Conservation (phyloP, 1,140 invertebrate species). For the Dendrolimus punctatus region DNA sequence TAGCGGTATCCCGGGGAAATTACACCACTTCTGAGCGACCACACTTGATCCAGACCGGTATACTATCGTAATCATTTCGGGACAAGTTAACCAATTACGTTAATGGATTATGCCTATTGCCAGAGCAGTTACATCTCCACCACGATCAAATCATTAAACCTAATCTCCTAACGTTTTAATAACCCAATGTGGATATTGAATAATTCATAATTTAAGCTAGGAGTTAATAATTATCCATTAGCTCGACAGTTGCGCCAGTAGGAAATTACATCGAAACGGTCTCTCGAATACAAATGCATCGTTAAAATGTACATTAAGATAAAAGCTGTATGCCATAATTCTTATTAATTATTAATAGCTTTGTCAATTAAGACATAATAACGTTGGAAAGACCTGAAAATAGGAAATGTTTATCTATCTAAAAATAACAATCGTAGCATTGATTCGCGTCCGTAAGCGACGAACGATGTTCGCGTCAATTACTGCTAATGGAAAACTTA, state of each 20-base stretch:
- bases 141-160: slow-evolving; percentile 21
- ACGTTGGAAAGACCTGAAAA: slow-evolving; percentile 52
- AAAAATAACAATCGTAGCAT: slow-evolving; percentile 62
- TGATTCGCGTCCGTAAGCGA: slow-evolving; percentile 61
- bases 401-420: slow-evolving; percentile 68
- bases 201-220: slow-evolving; percentile 54
- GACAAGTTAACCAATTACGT: slow-evolving; percentile 14
- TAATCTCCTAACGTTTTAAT: slow-evolving; percentile 10
- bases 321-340: slow-evolving; percentile 62
- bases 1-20: slow-evolving; percentile 30
- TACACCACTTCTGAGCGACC: background rate
- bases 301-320: slow-evolving; percentile 64
- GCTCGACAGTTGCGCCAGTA: slow-evolving; percentile 36
- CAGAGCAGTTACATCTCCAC: slow-evolving; percentile 24
- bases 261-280: slow-evolving; percentile 57
- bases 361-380: slow-evolving; percentile 62
- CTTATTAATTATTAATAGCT: slow-evolving; percentile 66
- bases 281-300: slow-evolving; percentile 54
- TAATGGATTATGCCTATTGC: slow-evolving; percentile 23
- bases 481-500: slow-evolving; percentile 71
- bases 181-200: slow-evolving; percentile 25
- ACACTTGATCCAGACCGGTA: slow-evolving; percentile 7
- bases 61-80: slow-evolving; percentile 16
- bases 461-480: slow-evolving; percentile 70
- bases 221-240: slow-evolving; percentile 63